Conservation (phyloP, 2,113 vertebrate species). For the Vidua macroura region DNA sequence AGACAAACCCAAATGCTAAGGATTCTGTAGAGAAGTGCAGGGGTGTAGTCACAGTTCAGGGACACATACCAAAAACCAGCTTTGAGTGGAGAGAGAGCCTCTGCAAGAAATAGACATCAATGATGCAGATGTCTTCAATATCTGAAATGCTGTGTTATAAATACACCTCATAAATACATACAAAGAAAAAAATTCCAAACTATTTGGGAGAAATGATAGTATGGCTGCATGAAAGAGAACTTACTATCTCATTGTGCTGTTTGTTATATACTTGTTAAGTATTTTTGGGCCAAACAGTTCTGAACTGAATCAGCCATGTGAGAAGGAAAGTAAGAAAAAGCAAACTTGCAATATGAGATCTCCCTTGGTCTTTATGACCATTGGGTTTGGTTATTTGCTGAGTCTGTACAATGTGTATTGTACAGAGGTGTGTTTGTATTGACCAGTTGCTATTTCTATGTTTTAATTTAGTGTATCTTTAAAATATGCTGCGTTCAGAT, state of each 20-base stretch:
- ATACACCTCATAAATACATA: not conserved
- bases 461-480: conserved; percentile 1
- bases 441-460: not conserved
- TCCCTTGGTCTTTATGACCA: not conserved
- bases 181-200: not conserved
- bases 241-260: not conserved
- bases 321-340: not conserved
- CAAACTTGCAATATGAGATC: not conserved
- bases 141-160: not conserved
- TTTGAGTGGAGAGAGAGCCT: not conserved
- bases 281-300: not conserved
- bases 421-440: not conserved
- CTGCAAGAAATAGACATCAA: not conserved
- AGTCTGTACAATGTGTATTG: not conserved
- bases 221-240: not conserved
- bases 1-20: not conserved
- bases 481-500: not conserved
- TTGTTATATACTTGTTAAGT: not conserved
- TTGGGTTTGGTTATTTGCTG: not conserved
- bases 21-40: not conserved
- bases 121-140: not conserved
- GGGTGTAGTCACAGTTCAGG: not conserved
- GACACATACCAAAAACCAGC: not conserved
- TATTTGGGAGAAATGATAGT: not conserved
- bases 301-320: not conserved